Evolutionary conservation across 2,113 vertebrate genomes (phyloP).

Genomic region (Campylorhamphus procurvoides): DNA sequence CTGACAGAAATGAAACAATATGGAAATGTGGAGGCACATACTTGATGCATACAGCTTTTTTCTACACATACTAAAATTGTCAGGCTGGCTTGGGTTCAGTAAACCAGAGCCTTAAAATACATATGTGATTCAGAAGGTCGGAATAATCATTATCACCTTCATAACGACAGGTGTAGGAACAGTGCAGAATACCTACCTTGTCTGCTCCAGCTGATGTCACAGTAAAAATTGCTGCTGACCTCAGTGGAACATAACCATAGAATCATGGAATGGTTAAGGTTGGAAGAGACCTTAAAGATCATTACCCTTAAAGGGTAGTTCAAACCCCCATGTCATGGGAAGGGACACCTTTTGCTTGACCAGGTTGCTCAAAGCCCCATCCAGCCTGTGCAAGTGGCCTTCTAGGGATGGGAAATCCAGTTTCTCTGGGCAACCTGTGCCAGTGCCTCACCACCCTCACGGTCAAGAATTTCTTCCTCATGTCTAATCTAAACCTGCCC

Average conservation of each 20-base stretch:
- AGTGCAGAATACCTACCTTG: background rate
- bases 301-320: background rate
- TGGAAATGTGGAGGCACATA: background rate
- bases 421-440: background rate
- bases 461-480: background rate
- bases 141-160: background rate
- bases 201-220: background rate
- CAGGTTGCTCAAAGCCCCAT: background rate
- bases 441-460: background rate
- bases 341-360: background rate
- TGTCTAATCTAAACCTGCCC: background rate
- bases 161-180: background rate
- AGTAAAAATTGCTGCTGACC: background rate
- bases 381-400: background rate
- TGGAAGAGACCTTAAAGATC: background rate
- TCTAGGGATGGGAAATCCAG: accelerated
- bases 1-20: background rate
- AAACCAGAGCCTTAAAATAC: background rate
- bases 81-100: background rate
- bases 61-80: background rate
- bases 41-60: background rate
- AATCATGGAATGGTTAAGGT: background rate
- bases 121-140: background rate
- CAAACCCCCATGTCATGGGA: background rate
- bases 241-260: background rate